These are phyloP conservation scores for Pseudeuparius sepicola DNA, from an alignment of 2,888 invertebrate species.

Conservation along the genomic window DNA sequence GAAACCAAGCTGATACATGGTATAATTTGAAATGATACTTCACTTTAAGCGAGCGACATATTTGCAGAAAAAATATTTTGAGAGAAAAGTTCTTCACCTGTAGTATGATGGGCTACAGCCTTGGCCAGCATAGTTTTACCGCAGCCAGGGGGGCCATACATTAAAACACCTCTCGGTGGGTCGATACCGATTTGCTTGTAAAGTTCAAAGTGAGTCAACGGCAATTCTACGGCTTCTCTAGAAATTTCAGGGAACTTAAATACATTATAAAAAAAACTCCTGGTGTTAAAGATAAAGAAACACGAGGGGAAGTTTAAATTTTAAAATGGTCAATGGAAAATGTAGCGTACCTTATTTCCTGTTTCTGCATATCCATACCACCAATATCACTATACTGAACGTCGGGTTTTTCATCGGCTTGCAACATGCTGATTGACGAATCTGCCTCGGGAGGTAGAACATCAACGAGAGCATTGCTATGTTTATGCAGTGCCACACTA, in stretches of 20 bases:
- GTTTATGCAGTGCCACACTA: slow-evolving; percentile 96
- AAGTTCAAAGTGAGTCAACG: slow-evolving; percentile 94
- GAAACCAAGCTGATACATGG: no score
- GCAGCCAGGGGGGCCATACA: slow-evolving; percentile 99
- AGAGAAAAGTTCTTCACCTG: slow-evolving; percentile 55
- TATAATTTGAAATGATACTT: no score
- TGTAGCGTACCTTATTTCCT: slow-evolving; percentile 95
- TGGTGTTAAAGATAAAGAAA: no score
- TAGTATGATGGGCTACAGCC: slow-evolving; percentile 97
- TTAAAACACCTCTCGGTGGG: slow-evolving; percentile 80
- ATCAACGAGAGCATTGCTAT: slow-evolving; percentile 99
- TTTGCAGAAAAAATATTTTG: slow-evolving; percentile 5
- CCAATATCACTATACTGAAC: slow-evolving; percentile 96
- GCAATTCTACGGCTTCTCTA: slow-evolving; percentile 98
- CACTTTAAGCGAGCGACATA: neutral
- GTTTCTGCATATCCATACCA: slow-evolving; percentile 99
- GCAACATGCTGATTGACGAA: slow-evolving; percentile 94
- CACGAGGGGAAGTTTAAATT: no score
- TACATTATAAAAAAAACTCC: no score
- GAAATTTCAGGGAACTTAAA: no score
- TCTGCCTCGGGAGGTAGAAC: slow-evolving; percentile 98
- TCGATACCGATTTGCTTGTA: slow-evolving; percentile 99
- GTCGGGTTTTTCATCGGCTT: slow-evolving; percentile 97
- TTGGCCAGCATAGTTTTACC: slow-evolving; percentile 99
- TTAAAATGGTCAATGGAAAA: no score